Evolutionary conservation across 2,113 vertebrate species (phyloP).

Genomic region (Cyprinodon brontotheroides): DNA sequence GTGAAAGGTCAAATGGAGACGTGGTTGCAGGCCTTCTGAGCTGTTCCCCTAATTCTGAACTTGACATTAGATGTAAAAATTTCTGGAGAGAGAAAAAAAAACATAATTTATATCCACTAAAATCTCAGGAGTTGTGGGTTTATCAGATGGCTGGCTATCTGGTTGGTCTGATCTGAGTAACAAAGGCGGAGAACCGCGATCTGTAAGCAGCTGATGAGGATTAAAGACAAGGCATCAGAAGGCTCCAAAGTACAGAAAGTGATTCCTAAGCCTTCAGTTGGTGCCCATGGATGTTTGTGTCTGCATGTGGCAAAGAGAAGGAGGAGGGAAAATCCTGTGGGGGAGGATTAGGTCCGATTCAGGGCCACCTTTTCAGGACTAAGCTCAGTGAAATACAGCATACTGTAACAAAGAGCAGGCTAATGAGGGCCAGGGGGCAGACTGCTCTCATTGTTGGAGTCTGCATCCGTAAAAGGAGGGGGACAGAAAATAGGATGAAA

Average conservation of each 20-base stretch:
- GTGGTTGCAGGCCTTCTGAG: too few species aligned
- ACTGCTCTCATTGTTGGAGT: conserved; percentile 36
- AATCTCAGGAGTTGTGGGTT: conserved; percentile 39
- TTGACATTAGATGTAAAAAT: conserved; percentile 53
- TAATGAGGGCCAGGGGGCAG: conserved; percentile 72
- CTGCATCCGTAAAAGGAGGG: conserved; percentile 57
- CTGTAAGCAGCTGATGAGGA: conserved; percentile 58
- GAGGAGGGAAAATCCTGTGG: conserved; percentile 59
- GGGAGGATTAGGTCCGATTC: conserved; percentile 71
- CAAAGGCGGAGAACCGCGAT: conserved; percentile 58
- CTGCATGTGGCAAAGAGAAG: conserved; percentile 52
- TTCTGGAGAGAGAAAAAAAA: conserved; percentile 26
- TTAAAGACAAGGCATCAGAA: conserved; percentile 61
- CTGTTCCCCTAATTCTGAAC: conserved; percentile 27
- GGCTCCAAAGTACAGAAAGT: conserved; percentile 49
- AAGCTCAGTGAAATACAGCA: conserved; percentile 71
- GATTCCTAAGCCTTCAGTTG: conserved; percentile 40
- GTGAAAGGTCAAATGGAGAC: too few species aligned
- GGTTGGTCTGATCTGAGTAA: conserved; percentile 67
- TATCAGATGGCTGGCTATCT: conserved; percentile 54
- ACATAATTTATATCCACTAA: conserved; percentile 43
- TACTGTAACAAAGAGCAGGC: conserved; percentile 75
- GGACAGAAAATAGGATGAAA: neutral
- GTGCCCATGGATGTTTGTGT: conserved; percentile 19
- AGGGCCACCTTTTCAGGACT: conserved; percentile 68